These are phyloP conservation scores for Creontiades dilutus DNA, from an alignment of 2,888 invertebrate species.

Conservation along the genomic window DNA sequence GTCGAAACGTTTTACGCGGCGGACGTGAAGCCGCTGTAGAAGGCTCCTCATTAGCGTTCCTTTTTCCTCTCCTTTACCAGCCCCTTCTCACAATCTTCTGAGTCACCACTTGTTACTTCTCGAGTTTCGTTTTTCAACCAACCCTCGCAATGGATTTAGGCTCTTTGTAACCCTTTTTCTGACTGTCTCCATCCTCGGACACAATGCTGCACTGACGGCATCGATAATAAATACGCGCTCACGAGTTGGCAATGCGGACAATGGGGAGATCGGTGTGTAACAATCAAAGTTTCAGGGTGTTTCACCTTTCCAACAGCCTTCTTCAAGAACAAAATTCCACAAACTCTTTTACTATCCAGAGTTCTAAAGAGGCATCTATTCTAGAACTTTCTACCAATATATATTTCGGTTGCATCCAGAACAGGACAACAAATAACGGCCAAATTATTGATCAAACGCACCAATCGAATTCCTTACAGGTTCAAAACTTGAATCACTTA, in stretches of 20 bases:
- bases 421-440: too few relatives aligned
- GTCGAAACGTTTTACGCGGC: constrained; percentile 55
- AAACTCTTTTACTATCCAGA: too few relatives aligned
- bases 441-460: too few relatives aligned
- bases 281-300: neutral
- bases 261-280: constrained; percentile 1
- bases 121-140: constrained; percentile 8
- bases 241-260: neutral
- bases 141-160: neutral
- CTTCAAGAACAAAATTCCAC: too few relatives aligned
- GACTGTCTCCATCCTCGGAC: neutral
- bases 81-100: constrained; percentile 33
- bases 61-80: neutral
- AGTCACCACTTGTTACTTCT: constrained; percentile 58
- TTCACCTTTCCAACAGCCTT: neutral
- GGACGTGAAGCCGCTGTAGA: constrained; percentile 46
- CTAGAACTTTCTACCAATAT: too few relatives aligned
- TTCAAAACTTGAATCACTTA: too few relatives aligned
- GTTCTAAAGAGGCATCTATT: too few relatives aligned
- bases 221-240: neutral
- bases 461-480: too few relatives aligned
- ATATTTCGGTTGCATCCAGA: too few relatives aligned
- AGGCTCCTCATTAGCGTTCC: constrained; percentile 56
- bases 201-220: constrained; percentile 10
- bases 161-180: constrained; percentile 19